phyloP scores from a whole-genome alignment of 2,113 vertebrate genomes.

The Apteryx mantelli region DNA sequence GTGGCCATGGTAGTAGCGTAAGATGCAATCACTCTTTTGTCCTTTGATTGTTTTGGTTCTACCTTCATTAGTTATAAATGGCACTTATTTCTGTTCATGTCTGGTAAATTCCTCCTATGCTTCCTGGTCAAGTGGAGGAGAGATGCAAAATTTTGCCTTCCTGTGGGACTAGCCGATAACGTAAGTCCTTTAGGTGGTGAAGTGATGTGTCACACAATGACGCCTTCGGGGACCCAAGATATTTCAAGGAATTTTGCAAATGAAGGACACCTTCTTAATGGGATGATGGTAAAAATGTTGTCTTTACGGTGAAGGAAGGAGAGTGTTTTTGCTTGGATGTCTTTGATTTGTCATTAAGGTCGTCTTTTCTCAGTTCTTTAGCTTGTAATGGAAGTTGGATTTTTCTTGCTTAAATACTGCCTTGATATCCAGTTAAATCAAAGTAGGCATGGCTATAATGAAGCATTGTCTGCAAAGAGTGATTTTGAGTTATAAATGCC shows the following conservation, averaged over 20 bases:
- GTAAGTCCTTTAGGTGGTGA: rapidly evolving
- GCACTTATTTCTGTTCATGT: background rate
- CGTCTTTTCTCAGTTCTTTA: background rate
- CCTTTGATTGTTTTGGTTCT: background rate
- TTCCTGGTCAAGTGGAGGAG: background rate
- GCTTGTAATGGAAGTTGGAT: background rate
- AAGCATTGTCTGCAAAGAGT: background rate
- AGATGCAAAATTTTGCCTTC: background rate
- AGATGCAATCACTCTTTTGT: background rate
- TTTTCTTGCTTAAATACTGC: background rate
- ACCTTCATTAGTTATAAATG: background rate
- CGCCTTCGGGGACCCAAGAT: background rate
- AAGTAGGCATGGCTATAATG: background rate
- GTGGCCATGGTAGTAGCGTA: too few species aligned
- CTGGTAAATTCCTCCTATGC: background rate
- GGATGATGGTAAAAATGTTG: background rate
- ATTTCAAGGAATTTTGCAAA: background rate
- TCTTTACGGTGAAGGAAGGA: background rate
- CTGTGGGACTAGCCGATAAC: background rate
- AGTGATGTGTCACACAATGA: background rate
- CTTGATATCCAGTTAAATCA: background rate
- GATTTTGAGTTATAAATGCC: background rate
- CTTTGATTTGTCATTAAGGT: background rate
- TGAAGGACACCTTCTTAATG: background rate
- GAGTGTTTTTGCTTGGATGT: background rate